Conservation (phyloP, 2,113 vertebrate genomes). For the Telmatochromis brachygnathus region DNA sequence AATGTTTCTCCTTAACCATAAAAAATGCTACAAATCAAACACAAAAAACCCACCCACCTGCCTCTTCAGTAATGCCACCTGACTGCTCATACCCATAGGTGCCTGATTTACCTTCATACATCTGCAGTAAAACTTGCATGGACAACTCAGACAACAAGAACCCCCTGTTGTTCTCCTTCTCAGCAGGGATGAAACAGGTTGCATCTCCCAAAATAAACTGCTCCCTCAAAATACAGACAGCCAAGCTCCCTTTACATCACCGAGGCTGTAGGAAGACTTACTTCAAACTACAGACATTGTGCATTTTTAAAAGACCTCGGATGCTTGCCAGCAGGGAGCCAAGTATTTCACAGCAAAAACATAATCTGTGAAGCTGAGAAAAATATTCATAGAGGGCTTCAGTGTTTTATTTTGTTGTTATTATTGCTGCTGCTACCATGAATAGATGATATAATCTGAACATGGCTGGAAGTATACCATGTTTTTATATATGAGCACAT, state of each 20-base stretch:
- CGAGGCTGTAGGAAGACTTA: not conserved
- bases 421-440: not conserved
- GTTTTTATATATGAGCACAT: not conserved
- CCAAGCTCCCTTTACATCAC: not conserved
- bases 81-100: not conserved
- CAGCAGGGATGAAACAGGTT: not conserved
- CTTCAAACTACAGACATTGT: not conserved
- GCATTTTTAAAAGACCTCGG: not conserved
- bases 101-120: not conserved
- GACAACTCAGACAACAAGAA: not conserved
- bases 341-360: not conserved
- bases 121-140: not conserved
- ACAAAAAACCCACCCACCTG: not conserved
- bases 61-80: not conserved
- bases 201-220: not conserved
- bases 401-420: not conserved
- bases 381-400: not conserved
- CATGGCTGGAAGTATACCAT: not conserved
- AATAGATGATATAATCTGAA: not conserved
- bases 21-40: not conserved
- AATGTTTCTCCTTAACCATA: not conserved
- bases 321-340: not conserved
- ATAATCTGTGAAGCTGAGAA: not conserved
- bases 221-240: conserved; percentile 1
- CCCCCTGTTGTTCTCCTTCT: not conserved